Evolutionary conservation across 2,888 invertebrate species (phyloP).

Genomic region (Junonia oenone): DNA sequence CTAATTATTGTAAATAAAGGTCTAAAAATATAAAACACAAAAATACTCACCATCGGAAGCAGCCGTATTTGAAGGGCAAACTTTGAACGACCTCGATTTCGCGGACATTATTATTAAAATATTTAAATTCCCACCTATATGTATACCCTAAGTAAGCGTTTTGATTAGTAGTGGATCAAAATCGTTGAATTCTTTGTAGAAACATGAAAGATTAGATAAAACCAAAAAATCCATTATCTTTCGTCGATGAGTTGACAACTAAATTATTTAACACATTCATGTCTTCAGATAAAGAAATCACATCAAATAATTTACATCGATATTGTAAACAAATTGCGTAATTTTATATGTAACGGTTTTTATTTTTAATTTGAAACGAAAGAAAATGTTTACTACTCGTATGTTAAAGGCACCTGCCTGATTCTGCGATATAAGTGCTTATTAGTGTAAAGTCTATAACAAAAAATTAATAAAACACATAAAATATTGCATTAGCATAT

Average conservation of each 20-base stretch:
- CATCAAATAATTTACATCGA: neutral
- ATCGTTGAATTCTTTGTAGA: slow-evolving; percentile 46
- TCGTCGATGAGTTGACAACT: slow-evolving; percentile 31
- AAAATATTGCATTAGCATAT: too few relatives aligned
- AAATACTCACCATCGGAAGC: slow-evolving; percentile 53
- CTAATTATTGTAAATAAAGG: too few relatives aligned
- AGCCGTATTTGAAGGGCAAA: slow-evolving; percentile 43
- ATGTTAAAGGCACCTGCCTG: too few relatives aligned
- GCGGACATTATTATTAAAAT: slow-evolving; percentile 38
- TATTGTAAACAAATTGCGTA: neutral
- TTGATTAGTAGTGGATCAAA: slow-evolving; percentile 30
- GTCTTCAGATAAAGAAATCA: slow-evolving; percentile 8
- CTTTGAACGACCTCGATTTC: slow-evolving; percentile 39
- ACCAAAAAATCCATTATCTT: slow-evolving; percentile 37
- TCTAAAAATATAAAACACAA: neutral
- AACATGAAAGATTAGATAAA: slow-evolving; percentile 55
- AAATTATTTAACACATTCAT: slow-evolving; percentile 21
- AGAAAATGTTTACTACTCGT: too few relatives aligned
- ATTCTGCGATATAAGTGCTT: too few relatives aligned
- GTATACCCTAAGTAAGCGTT: slow-evolving; percentile 12
- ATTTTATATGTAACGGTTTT: too few relatives aligned
- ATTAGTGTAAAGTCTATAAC: too few relatives aligned
- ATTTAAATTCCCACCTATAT: slow-evolving; percentile 45
- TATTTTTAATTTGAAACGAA: neutral
- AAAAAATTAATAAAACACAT: too few relatives aligned